phyloP scores from a whole-genome alignment of 2,888 invertebrate species.

The Rhagonycha fulva region DNA sequence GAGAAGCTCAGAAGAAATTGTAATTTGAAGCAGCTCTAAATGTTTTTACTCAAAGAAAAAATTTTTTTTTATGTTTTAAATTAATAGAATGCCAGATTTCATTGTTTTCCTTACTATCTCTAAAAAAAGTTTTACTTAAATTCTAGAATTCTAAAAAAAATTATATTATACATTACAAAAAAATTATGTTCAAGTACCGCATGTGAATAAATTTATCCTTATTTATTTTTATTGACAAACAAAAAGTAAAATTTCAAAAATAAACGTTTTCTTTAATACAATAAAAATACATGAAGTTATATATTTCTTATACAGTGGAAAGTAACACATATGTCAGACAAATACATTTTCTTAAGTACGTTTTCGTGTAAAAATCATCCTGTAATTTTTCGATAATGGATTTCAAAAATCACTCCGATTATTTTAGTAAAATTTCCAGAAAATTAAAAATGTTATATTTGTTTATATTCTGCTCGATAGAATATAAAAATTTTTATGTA shows the following conservation, averaged over 20 bases:
- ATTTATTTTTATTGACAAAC: not conserved
- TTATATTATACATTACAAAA: not conserved
- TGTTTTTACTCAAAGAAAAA: too few relatives aligned
- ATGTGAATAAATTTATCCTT: not conserved
- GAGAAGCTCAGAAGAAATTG: not conserved
- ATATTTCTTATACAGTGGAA: not conserved
- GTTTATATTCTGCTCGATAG: not conserved
- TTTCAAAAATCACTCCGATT: not conserved
- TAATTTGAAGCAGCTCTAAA: not conserved
- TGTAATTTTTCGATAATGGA: not conserved
- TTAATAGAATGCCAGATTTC: too few relatives aligned
- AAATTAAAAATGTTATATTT: not conserved
- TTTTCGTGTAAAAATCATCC: not conserved
- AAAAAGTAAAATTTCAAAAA: not conserved
- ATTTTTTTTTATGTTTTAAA: too few relatives aligned
- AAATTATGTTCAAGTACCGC: not conserved
- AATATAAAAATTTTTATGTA: not conserved
- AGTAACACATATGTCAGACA: not conserved
- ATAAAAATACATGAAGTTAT: not conserved
- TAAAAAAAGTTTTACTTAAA: not conserved
- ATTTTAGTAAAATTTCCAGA: not conserved
- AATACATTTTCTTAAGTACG: not conserved
- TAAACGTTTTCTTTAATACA: not conserved
- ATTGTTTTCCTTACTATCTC: too few relatives aligned
- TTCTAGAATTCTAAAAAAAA: not conserved